Evolutionary conservation across 1,140 invertebrate species (phyloP), one percentile per base, ranked within the genome.

Genomic region (Panagrolaimus sp.): DNA sequence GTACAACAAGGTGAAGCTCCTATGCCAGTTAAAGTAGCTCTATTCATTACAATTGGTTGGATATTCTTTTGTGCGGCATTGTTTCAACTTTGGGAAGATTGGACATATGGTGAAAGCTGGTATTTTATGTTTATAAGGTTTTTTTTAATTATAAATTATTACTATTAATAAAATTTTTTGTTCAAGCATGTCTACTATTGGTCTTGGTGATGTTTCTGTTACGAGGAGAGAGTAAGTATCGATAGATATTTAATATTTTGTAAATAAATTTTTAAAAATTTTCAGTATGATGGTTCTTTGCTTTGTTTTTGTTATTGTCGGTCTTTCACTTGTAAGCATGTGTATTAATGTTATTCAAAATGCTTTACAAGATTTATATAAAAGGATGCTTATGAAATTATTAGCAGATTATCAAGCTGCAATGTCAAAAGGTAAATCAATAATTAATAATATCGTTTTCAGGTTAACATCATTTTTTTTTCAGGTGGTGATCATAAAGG

Each of bases 51-150:
- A 25, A 48, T 82, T 20, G 76, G 75, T n/a, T 82, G 80, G 80
- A 82, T 82, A 16, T 82, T 82, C 68, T 66, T 78, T 42, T 82
- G 81, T 67, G 79, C 81, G 7, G 77, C 66, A n/a, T 63, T 82
- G 14, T 82, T 82, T 65, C 66, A 69, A 23, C 47, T 83, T 25
- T 82, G 81, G 81, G 80, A 82, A 62, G 76, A 83, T 46, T 82
- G 80, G 80, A 74, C 75, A 9, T 82, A 82, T 66, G 68, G 65
- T 44, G 70, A 80, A 57, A 70, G 68, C 16, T 70, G 66, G 25
- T 82, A 82, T 67, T 82, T 82, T 47, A 78, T 83, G 77, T 83
- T 82, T 63, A 82, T 82, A 45, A 78, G 74, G 38, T 70, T 8
- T 27, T 57, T 57, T 20, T 72, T 38, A 64, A 14, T 70, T 25